Conservation (phyloP, 1,140 invertebrate species). For the Steinernema khuongi region DNA sequence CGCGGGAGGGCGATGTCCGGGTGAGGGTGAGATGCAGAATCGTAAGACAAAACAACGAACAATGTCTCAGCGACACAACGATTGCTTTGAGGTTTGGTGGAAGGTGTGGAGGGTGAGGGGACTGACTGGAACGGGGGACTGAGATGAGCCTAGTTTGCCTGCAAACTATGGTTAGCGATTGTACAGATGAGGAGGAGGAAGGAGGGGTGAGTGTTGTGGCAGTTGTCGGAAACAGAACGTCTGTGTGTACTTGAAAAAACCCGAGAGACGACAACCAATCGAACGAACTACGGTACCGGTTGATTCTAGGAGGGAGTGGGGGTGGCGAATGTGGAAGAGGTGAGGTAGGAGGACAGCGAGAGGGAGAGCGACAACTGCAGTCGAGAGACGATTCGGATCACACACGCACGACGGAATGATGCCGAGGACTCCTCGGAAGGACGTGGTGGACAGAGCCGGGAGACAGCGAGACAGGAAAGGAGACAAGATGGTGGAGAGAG, state of each 20-base stretch:
- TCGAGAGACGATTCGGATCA: conserved; percentile 10
- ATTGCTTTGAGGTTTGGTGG: not conserved
- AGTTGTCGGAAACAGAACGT: not conserved
- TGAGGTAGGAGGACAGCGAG: not conserved
- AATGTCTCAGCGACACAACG: conserved; percentile 14
- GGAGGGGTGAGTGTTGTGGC: not conserved
- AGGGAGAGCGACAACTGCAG: not conserved
- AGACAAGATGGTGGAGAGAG: not conserved
- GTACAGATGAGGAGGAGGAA: not conserved
- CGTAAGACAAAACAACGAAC: conserved; percentile 14
- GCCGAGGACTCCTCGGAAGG: not conserved
- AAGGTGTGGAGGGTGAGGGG: not conserved
- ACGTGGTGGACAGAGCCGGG: no score
- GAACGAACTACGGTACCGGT: conserved; percentile 11
- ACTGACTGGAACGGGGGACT: not conserved
- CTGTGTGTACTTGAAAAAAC: not conserved
- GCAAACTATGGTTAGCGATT: not conserved
- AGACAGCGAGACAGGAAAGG: not conserved
- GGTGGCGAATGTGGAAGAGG: not conserved
- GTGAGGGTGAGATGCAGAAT: conserved; percentile 11
- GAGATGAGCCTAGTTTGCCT: conserved; percentile 14
- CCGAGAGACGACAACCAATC: conserved; percentile 9
- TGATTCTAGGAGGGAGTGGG: not conserved
- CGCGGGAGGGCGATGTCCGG: not conserved
- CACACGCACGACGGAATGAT: not conserved